Base-by-base conservation (phyloP, 2,888 invertebrate genomes). In the Kuschelorhynchus macadamiae region DNA sequence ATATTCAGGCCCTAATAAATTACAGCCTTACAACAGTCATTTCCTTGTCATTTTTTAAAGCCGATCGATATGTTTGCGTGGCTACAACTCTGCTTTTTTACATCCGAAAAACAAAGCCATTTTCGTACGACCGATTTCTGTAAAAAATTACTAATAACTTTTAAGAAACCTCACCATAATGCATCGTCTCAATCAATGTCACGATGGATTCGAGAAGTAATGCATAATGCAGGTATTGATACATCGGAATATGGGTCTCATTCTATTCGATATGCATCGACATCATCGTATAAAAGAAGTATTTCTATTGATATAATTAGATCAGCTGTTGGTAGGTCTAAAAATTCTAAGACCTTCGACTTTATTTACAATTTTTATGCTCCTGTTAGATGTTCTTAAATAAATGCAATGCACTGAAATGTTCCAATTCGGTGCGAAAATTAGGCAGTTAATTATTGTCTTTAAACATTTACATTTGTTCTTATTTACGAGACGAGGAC, bases 231-330 rank as follows among this genome's bases (percentile, higher is more conserved):
- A 3, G 36, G 36, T 2, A 12, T 36, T n/a, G 36, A 36, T 36
- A 36, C 36, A n/a, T 36, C 36, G 12, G n/a, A 36, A 36, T 30
- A 30, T 36, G 36, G 36, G 12, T 36, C 36, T 36, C 36, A 36
- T 11, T 36, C 36, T 11, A 25, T 7, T 7, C 25, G 25, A 5
- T 7, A 25, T 25, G 25, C 25, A 25, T 25, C 25, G 25, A 25
- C 25, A 25, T 25, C 25, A 25, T 3, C 25, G 25, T 25, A 25
- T 25, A 25, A 25, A 5, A 25, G 7, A 25, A 7, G 25, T 25
- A 7, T 25, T 25, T 25, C 25, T 25, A 25, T 25, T 3, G 25
- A 25, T 25, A 25, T 25, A 5, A 25, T 25, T 25, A 25, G 25
- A 25, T 25, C 25, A 25, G 25, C 25, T 5, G 25, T 7, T 25